Percentiles rank a stretch among this genome's conserved stretches.
These are phyloP conservation scores for Buceros bicornis DNA, from an alignment of 2,797 vertebrate genomes.

Conservation along the genomic window DNA sequence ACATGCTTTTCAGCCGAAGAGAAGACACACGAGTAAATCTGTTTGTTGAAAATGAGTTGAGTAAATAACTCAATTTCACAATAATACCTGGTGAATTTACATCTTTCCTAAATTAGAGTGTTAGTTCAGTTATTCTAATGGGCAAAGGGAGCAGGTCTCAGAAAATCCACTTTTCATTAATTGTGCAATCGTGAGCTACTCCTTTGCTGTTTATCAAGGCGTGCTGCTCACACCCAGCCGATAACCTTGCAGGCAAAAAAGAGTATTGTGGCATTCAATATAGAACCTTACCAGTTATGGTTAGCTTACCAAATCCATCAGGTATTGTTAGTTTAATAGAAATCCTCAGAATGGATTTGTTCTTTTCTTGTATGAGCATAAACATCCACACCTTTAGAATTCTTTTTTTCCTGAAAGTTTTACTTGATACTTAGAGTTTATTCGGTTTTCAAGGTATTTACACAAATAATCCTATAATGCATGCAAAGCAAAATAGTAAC, in stretches of 20 bases:
- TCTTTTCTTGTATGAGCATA: background rate
- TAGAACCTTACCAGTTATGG: background rate
- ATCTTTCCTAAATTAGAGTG: background rate
- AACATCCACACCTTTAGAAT: background rate
- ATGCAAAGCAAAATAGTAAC: background rate
- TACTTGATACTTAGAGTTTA: background rate
- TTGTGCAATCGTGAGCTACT: background rate
- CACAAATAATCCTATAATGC: background rate
- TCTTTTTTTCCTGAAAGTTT: background rate
- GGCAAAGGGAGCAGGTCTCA: background rate
- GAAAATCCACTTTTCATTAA: background rate
- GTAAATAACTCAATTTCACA: background rate
- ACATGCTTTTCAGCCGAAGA: background rate
- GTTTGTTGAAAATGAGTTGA: background rate
- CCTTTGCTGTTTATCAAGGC: background rate
- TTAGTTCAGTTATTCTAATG: background rate
- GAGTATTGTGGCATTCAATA: background rate
- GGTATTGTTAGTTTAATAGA: background rate
- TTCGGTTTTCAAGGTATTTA: background rate
- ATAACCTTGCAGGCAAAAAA: background rate
- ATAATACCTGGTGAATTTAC: background rate
- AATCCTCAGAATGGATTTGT: background rate
- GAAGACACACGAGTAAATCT: background rate
- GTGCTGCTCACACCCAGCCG: background rate
- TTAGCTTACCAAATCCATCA: background rate